A percentile compares a stretch with the other conserved stretches of the same genome.
Evolutionary conservation across 2,797 vertebrate species (phyloP).

Genomic region (Brachyalestes nurse): DNA sequence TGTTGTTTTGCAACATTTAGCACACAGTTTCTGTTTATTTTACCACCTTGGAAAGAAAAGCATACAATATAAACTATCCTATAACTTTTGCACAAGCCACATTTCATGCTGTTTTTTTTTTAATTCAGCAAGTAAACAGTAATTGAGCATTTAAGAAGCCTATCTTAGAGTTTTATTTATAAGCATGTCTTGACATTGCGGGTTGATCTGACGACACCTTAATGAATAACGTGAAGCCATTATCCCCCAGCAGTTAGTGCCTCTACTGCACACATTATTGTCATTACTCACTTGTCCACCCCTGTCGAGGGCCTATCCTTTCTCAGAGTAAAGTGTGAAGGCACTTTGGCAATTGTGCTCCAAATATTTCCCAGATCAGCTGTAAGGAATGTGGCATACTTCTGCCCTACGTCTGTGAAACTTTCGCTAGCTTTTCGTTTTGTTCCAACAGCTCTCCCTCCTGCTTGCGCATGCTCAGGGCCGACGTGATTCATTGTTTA

Average conservation of each 20-base stretch:
- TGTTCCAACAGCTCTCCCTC: slow-evolving; percentile 57
- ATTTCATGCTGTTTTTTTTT: no score
- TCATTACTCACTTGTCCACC: slow-evolving; percentile 28
- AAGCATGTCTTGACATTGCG: no score
- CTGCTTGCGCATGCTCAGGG: slow-evolving; percentile 60
- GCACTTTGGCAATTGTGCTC: slow-evolving; percentile 52
- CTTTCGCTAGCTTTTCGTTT: slow-evolving; percentile 39
- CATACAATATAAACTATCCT: no score
- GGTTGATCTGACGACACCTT: neutral
- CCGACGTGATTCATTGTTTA: slow-evolving; percentile 79
- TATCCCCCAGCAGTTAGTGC: neutral
- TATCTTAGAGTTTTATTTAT: neutral
- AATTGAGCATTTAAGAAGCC: neutral
- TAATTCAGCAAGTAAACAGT: no score
- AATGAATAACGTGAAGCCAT: neutral
- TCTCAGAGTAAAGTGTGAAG: slow-evolving; percentile 43
- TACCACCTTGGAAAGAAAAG: no score
- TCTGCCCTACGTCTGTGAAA: slow-evolving; percentile 42
- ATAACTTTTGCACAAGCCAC: no score
- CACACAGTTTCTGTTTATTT: no score
- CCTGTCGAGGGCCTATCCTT: slow-evolving; percentile 39
- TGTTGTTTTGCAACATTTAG: no score
- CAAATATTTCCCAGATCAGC: slow-evolving; percentile 60
- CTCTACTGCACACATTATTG: slow-evolving; percentile 15
- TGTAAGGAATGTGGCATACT: slow-evolving; percentile 48